Conservation (phyloP, 2,888 invertebrate species). For the Latrodectus elegans region DNA sequence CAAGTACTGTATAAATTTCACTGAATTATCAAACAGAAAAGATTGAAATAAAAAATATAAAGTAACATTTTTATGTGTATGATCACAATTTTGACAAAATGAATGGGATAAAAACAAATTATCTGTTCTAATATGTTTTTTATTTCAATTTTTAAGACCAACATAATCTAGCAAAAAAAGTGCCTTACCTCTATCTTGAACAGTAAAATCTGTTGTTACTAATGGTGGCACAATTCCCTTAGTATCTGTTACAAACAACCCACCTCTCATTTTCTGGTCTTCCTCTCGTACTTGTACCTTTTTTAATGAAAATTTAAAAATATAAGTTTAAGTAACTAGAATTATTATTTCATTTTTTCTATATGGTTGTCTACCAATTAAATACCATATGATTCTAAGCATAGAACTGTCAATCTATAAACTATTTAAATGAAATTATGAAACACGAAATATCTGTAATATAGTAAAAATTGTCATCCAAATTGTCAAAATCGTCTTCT, state of each 20-base stretch:
- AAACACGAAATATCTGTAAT: neutral
- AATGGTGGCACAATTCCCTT: constrained; percentile 92
- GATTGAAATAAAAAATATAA: too few species aligned
- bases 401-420: too few species aligned
- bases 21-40: too few species aligned
- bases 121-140: too few species aligned
- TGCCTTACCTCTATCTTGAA: constrained; percentile 92
- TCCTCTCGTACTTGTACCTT: constrained; percentile 80
- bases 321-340: neutral
- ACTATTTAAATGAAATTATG: too few species aligned
- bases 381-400: too few species aligned
- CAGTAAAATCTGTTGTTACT: constrained; percentile 93
- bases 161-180: neutral
- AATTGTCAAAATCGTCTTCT: neutral
- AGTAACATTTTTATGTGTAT: too few species aligned
- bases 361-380: too few species aligned
- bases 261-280: constrained; percentile 87
- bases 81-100: too few species aligned
- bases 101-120: too few species aligned
- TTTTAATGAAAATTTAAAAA: neutral
- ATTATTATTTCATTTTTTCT: too few species aligned
- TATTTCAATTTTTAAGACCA: neutral
- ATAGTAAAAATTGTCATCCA: neutral
- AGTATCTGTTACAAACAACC: constrained; percentile 90
- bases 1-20: too few species aligned